phyloP scores from a whole-genome alignment of 2,113 vertebrate genomes.

The Nibea albiflora region DNA sequence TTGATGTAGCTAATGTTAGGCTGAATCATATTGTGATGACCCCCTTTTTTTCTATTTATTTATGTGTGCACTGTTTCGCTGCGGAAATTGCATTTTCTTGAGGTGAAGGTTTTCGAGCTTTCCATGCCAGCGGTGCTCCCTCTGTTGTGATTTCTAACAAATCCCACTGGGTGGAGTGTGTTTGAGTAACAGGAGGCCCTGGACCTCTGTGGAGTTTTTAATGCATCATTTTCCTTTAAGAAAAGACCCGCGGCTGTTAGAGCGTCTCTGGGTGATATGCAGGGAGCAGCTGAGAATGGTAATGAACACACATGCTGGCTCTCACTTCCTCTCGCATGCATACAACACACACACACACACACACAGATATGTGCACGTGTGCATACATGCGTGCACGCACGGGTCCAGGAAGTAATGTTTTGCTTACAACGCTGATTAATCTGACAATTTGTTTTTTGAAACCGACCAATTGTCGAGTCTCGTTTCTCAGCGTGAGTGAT shows the following conservation, averaged over 20 bases:
- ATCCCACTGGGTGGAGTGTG: slow-evolving; percentile 58
- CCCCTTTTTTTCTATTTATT: not conserved
- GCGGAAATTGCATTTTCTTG: not conserved
- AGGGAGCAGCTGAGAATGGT: slow-evolving; percentile 72
- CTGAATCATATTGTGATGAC: not conserved
- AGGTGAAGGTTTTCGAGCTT: slow-evolving; percentile 10
- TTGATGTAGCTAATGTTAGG: not conserved
- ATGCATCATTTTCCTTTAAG: slow-evolving; percentile 74
- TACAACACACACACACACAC: not conserved
- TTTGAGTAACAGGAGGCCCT: slow-evolving; percentile 68
- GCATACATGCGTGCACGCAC: slow-evolving; percentile 15
- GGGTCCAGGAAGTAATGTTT: not conserved
- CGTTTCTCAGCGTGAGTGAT: not conserved
- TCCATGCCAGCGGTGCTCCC: not conserved
- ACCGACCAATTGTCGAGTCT: not conserved
- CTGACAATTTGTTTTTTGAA: not conserved
- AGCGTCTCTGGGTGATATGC: slow-evolving; percentile 76
- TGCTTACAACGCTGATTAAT: not conserved
- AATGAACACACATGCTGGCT: slow-evolving; percentile 36
- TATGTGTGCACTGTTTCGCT: not conserved
- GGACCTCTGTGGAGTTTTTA: slow-evolving; percentile 62
- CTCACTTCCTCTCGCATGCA: slow-evolving; percentile 15
- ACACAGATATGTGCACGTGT: slow-evolving; percentile 10
- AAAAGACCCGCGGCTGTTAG: slow-evolving; percentile 66
- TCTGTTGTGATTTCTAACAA: slow-evolving; percentile 56